Evolutionary conservation across 1,140 invertebrate species (phyloP).

Genomic region (Schlechtendalia chinensis): DNA sequence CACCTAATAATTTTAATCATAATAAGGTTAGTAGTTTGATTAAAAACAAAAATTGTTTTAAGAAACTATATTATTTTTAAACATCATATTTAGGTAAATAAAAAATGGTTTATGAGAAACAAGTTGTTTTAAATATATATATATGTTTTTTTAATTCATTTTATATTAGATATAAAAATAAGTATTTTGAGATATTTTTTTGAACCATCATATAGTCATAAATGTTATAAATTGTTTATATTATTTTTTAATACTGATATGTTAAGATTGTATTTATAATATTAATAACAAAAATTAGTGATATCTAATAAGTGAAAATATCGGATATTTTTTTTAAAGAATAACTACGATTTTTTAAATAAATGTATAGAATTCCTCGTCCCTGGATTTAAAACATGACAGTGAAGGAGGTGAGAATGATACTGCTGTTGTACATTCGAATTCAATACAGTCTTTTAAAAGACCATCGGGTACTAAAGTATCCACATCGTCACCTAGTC

Average conservation of each 20-base stretch:
- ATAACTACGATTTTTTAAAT: background rate
- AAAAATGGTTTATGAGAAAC: background rate
- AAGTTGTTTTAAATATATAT: too few relatives aligned
- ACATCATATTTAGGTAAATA: background rate
- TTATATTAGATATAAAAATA: too few relatives aligned
- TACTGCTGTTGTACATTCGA: slow-evolving; percentile 19
- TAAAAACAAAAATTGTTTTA: too few relatives aligned
- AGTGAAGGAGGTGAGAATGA: slow-evolving; percentile 44
- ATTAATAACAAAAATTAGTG: too few relatives aligned
- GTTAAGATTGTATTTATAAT: too few relatives aligned
- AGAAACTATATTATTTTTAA: background rate
- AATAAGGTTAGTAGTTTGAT: slow-evolving; percentile 29
- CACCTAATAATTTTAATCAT: slow-evolving; percentile 46
- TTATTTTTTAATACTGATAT: too few relatives aligned
- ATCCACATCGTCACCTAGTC: slow-evolving; percentile 33
- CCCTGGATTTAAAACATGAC: slow-evolving; percentile 38
- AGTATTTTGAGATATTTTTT: too few relatives aligned
- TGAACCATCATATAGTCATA: background rate
- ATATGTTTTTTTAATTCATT: too few relatives aligned
- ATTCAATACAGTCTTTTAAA: slow-evolving; percentile 40
- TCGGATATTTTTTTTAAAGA: background rate
- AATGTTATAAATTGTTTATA: too few relatives aligned
- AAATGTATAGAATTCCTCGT: slow-evolving; percentile 21
- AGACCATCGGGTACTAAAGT: slow-evolving; percentile 30
- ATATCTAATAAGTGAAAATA: too few relatives aligned